Conservation (phyloP, 2,113 vertebrate species). For the Phoenicopterus ruber region DNA sequence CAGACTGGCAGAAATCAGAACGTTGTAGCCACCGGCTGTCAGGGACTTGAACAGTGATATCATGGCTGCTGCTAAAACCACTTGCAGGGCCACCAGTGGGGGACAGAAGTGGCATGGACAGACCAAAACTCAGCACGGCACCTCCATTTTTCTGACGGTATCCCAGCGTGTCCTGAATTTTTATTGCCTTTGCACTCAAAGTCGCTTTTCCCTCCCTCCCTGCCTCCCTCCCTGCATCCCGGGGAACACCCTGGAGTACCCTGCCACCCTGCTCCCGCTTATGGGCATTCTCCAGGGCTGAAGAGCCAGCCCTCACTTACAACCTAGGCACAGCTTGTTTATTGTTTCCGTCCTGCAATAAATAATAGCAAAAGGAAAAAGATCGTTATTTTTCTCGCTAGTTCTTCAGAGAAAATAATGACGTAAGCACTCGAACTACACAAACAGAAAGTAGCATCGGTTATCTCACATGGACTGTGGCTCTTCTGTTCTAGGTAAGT, state of each 20-base stretch:
- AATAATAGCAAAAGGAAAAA: neutral
- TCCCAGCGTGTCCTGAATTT: neutral
- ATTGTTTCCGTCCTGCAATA: neutral
- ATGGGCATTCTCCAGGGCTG: neutral
- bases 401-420: too few species aligned
- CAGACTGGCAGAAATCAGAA: neutral
- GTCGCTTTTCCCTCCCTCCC: neutral
- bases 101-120: neutral
- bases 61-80: neutral
- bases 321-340: neutral
- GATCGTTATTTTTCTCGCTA: neutral
- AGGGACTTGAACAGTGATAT: neutral
- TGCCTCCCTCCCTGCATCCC: rapidly evolving
- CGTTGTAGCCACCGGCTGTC: neutral
- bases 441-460: neutral
- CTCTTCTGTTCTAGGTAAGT: neutral
- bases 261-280: neutral
- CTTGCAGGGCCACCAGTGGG: neutral
- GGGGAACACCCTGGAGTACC: neutral
- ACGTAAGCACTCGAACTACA: neutral
- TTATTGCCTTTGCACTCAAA: neutral
- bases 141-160: neutral
- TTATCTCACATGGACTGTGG: neutral
- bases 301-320: neutral
- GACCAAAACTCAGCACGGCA: neutral